Evolutionary conservation across 2,797 vertebrate genomes (phyloP).

Genomic region (Astyanax mexicanus): DNA sequence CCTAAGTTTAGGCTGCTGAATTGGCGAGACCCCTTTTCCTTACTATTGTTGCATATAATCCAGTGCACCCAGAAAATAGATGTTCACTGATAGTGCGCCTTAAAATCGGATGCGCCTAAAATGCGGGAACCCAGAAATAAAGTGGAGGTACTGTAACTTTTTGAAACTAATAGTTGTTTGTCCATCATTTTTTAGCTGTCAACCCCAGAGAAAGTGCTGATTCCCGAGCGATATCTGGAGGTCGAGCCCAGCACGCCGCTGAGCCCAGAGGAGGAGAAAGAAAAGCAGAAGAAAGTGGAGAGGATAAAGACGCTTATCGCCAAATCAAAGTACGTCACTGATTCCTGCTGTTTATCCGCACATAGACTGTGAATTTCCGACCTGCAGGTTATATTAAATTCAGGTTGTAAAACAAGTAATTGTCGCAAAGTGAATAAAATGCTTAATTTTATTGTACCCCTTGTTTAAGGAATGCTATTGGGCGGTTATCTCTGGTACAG

Average conservation of each 20-base stretch:
- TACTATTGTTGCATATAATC: no score
- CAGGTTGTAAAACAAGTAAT: background rate
- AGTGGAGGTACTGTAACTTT: no score
- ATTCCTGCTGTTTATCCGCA: background rate
- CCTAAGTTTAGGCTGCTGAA: no score
- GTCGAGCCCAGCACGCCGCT: slow-evolving; percentile 84
- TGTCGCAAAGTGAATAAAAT: background rate
- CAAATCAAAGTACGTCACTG: slow-evolving; percentile 88
- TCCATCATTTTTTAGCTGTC: slow-evolving; percentile 75
- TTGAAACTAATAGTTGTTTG: background rate
- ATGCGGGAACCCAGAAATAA: no score
- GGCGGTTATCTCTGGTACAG: no score
- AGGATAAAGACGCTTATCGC: slow-evolving; percentile 96
- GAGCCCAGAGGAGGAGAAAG: slow-evolving; percentile 91
- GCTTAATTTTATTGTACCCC: background rate
- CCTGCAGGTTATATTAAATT: background rate
- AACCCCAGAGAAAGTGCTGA: slow-evolving; percentile 88
- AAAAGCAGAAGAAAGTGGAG: slow-evolving; percentile 96
- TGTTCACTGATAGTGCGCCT: no score
- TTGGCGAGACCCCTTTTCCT: no score
- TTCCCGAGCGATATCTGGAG: slow-evolving; percentile 89
- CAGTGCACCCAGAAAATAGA: no score
- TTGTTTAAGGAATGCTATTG: no score
- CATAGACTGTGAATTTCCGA: background rate
- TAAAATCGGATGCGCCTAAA: no score